Conservation (phyloP, 2,888 invertebrate genomes). For the Apoderus coryli region DNA sequence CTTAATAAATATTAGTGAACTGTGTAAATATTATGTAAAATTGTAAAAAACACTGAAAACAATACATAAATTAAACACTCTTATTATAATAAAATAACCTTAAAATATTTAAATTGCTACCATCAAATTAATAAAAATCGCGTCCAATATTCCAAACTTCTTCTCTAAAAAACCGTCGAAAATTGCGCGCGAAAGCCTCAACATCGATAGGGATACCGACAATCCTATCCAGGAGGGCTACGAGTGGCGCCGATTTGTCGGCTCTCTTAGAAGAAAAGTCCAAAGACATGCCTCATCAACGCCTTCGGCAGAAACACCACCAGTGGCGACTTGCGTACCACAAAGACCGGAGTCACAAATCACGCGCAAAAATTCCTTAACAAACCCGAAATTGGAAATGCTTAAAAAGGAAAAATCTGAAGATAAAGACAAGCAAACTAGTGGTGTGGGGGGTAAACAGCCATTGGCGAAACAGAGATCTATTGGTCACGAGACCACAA, state of each 20-base stretch:
- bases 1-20: too few species aligned
- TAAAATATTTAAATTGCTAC: too few species aligned
- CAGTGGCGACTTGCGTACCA: conserved; percentile 3
- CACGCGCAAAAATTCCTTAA: conserved; percentile 32
- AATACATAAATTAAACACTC: too few species aligned
- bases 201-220: conserved; percentile 27
- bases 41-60: too few species aligned
- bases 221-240: conserved; percentile 19
- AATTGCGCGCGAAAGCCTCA: conserved; percentile 29
- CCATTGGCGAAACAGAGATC: conserved; percentile 28
- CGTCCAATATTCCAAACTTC: conserved; percentile 30
- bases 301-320: conserved; percentile 8
- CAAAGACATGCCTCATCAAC: conserved; percentile 30
- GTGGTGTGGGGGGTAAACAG: conserved; percentile 32
- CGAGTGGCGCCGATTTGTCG: conserved; percentile 34
- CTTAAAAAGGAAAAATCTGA: conserved; percentile 23
- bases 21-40: too few species aligned
- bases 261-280: conserved; percentile 33
- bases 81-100: too few species aligned
- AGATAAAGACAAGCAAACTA: conserved; percentile 19
- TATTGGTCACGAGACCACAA: conserved; percentile 23
- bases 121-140: too few species aligned
- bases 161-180: conserved; percentile 26
- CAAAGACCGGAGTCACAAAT: conserved; percentile 17
- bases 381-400: conserved; percentile 26